Evolutionary conservation across 64 coral and sea anemone species (phyloP).

Genomic region (Porites lutea): DNA sequence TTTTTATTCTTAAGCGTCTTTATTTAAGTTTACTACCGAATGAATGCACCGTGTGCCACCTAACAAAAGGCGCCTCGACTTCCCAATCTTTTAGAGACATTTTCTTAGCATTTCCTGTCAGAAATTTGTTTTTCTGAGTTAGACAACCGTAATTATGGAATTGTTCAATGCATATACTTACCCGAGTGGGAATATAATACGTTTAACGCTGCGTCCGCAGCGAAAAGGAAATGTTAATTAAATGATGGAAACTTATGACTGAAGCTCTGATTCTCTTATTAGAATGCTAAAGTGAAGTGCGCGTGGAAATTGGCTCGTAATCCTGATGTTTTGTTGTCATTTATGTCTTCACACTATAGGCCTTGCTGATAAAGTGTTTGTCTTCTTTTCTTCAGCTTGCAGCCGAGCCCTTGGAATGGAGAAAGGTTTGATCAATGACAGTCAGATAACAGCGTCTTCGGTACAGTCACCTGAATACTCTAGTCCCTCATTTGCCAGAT

Average conservation of each 20-base stretch:
- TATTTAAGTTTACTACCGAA: too few relatives aligned
- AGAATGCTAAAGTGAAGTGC: background rate
- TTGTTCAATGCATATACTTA: too few relatives aligned
- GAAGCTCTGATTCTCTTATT: background rate
- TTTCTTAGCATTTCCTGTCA: too few relatives aligned
- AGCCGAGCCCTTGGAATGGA: conserved; percentile 13
- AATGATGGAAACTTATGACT: background rate
- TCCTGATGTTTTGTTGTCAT: background rate
- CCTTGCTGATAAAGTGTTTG: background rate
- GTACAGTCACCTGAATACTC: background rate
- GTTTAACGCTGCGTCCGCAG: background rate
- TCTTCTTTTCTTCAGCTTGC: background rate
- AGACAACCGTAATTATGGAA: too few relatives aligned
- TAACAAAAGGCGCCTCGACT: too few relatives aligned
- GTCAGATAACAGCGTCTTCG: conserved; percentile 14
- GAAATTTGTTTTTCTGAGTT: too few relatives aligned
- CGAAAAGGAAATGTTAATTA: conserved; percentile 3
- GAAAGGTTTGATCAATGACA: background rate
- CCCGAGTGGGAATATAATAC: background rate
- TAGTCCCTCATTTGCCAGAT: background rate
- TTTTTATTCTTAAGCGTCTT: too few relatives aligned
- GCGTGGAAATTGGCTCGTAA: background rate
- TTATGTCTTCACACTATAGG: background rate
- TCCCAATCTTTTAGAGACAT: too few relatives aligned
- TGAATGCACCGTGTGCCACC: too few relatives aligned